Percentiles rank a stretch among this genome's conserved stretches.
Evolutionary conservation across 2,113 vertebrate species (phyloP).

Genomic region (Periophthalmus modestus): DNA sequence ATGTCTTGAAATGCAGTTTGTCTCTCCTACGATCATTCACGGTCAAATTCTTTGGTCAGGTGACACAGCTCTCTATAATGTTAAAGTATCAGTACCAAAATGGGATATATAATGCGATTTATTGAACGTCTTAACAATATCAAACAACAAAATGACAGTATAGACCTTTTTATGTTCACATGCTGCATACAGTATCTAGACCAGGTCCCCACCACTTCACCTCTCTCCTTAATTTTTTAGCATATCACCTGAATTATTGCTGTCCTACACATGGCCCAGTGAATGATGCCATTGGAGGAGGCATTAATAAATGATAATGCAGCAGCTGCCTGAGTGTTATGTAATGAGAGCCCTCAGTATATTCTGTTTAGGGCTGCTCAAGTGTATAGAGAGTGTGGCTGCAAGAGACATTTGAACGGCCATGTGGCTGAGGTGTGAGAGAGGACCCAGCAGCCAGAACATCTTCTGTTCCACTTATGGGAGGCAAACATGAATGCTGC

Average conservation of each 20-base stretch:
- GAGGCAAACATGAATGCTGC: constrained; percentile 44
- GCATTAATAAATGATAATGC: constrained; percentile 66
- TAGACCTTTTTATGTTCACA: too few relatives aligned
- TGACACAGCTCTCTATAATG: background rate
- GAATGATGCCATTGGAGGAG: constrained; percentile 52
- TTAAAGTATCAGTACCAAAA: background rate
- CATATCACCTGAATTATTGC: constrained; percentile 48
- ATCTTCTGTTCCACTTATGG: constrained; percentile 13
- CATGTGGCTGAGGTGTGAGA: constrained; percentile 26
- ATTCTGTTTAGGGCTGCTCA: constrained; percentile 5
- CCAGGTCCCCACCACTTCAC: background rate
- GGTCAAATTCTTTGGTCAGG: background rate
- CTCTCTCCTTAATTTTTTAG: constrained; percentile 15
- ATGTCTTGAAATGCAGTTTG: constrained; percentile 36
- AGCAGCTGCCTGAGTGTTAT: constrained; percentile 56
- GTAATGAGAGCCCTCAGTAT: constrained; percentile 31
- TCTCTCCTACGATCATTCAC: constrained; percentile 32
- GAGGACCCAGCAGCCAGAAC: constrained; percentile 18
- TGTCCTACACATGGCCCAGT: constrained; percentile 21
- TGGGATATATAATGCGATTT: too few relatives aligned
- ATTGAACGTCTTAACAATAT: too few relatives aligned
- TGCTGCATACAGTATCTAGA: background rate
- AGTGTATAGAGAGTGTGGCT: constrained; percentile 11
- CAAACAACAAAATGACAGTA: too few relatives aligned
- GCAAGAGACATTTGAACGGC: constrained; percentile 10